phyloP scores from a whole-genome alignment of 2,888 invertebrate genomes.

The Drosophila paranaensis region DNA sequence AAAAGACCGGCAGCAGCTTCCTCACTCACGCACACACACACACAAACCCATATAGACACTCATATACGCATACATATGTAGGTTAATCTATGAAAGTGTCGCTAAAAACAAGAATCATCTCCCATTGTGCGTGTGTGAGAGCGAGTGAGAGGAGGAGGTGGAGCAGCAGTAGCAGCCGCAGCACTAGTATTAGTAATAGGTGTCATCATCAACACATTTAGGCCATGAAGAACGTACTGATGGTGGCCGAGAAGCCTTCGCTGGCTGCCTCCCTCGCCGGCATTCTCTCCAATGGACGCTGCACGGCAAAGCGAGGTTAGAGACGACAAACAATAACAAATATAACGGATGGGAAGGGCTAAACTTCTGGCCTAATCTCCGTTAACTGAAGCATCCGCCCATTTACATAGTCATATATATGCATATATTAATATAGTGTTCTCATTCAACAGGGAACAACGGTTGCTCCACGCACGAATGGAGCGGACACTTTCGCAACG shows the following conservation, averaged over 20 bases:
- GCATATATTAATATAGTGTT: neutral
- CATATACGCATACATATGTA: slow-evolving; percentile 23
- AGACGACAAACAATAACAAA: slow-evolving; percentile 13
- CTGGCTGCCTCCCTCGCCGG: slow-evolving; percentile 96
- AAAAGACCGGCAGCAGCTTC: slow-evolving; percentile 58
- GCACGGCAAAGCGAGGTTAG: slow-evolving; percentile 77
- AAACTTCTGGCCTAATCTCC: neutral
- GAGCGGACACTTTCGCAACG: slow-evolving; percentile 91
- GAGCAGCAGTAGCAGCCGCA: neutral
- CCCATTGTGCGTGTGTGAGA: slow-evolving; percentile 18
- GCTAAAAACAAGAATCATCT: slow-evolving; percentile 28
- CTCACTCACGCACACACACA: slow-evolving; percentile 14
- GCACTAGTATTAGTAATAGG: neutral
- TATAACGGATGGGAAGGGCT: slow-evolving; percentile 3
- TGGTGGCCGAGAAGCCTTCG: slow-evolving; percentile 99
- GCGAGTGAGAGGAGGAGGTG: neutral
- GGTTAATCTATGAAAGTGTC: slow-evolving; percentile 32
- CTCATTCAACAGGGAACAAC: slow-evolving; percentile 88
- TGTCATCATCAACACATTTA: slow-evolving; percentile 49
- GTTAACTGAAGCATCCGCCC: neutral
- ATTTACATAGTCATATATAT: neutral
- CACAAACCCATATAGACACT: neutral
- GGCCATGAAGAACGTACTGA: slow-evolving; percentile 92
- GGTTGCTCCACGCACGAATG: slow-evolving; percentile 98
- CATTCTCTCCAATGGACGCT: slow-evolving; percentile 94